Base-by-base conservation (phyloP, 2,797 vertebrate genomes). In the Gastrophryne carolinensis region DNA sequence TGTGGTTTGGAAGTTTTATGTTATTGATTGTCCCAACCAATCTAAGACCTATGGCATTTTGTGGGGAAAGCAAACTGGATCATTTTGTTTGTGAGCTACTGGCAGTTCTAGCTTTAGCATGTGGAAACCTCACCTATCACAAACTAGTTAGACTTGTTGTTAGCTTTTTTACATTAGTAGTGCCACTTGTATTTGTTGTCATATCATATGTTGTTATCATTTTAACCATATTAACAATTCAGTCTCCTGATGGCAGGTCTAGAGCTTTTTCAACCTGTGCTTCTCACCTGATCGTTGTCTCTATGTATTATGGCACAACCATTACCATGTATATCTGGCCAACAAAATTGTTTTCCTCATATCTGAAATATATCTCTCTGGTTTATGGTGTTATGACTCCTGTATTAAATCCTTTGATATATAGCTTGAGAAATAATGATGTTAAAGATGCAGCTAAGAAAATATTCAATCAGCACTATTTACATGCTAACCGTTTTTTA, bases 1-100 rank as follows among this genome's bases (percentile, higher is more conserved):
- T 82, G 0, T 84, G 82, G 81, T 27, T 61, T 9, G 81, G 39
- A 0, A 70, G 83, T 1, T 57, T 73, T 3, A 24, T 80, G 3
- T 78, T 83, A 23, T 80, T 81, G 10, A 68, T 79, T 10, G 49
- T 68, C n/a, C 65, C 65, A 29, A 54, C 65, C 0, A 2, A 54
- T 6, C 19, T 68, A 24, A 41, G 39, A 50, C 65, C 65, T 13
- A 1, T 54, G 11, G 32, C 34, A 0, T 9, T 68, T 13, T 68
- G 65, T 21, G 39, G 54, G 7, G 49, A 49, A 56, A 68, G 54
- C 21, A 32, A 9, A 24, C 10, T 68, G 32, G 54, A 68, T 21
- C 65, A 68, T 12, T 68, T 68, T 26, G 53, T 68, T 49, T 68
- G 65, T n/a, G 65, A 68, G 32, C 49, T 68, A 39, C 32, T 68